A percentile compares a stretch with the other conserved stretches of the same genome.
These are phyloP conservation scores for roundworm (Caenorhabditis elegans) DNA, from an alignment of 1,140 invertebrate species.

Conservation along the genomic window WBcel235 BX284606.5:13078001-13078500, in stretches of 20 bases:
- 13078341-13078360: neutral
- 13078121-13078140: no score
- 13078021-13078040: no score
- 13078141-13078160: neutral
- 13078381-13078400: neutral
- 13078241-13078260: conserved; percentile 2
- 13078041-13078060: no score
- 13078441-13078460: neutral
- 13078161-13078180: neutral
- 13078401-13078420: conserved; percentile 23
- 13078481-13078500: neutral
- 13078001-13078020: no score
- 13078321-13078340: neutral
- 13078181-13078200: neutral
- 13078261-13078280: neutral
- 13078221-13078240: neutral
- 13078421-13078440: conserved; percentile 33
- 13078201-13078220: neutral
- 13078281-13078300: neutral
- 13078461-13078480: neutral
- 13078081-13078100: no score
- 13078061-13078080: no score
- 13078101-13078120: no score
- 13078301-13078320: neutral
- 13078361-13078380: neutral